Conservation (phyloP, 2,797 vertebrate species). For the Erithacus rubecula region DNA sequence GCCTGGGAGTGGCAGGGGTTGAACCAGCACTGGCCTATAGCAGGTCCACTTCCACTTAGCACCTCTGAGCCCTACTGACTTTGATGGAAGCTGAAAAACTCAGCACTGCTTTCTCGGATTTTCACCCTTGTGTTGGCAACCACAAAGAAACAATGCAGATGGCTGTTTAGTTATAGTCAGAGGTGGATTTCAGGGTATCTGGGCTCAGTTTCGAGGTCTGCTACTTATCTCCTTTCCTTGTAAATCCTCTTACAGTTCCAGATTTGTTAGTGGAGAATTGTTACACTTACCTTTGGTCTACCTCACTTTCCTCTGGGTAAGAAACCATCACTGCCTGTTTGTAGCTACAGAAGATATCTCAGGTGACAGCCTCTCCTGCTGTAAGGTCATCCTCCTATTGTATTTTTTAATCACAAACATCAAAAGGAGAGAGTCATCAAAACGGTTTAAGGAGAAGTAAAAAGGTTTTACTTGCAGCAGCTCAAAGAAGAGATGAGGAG, state of each 20-base stretch:
- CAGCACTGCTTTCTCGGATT: not conserved
- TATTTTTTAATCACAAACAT: not conserved
- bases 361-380: not conserved
- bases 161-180: fast-evolving
- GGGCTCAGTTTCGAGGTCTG: not conserved
- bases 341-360: not conserved
- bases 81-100: not conserved
- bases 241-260: not conserved
- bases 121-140: not conserved
- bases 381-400: not conserved
- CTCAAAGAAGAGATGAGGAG: not conserved
- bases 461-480: not conserved
- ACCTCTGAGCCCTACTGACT: not conserved
- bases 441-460: not conserved
- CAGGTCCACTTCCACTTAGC: not conserved
- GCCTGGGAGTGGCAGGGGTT: not conserved
- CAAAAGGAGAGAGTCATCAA: not conserved
- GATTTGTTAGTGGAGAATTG: not conserved
- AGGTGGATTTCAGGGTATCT: not conserved
- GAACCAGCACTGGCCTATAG: not conserved
- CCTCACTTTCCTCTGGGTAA: not conserved
- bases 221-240: not conserved
- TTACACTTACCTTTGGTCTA: not conserved
- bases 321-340: not conserved
- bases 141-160: not conserved